A percentile compares a stretch with the other conserved stretches of the same genome.
Evolutionary conservation across 2,888 invertebrate species (phyloP).

Genomic region (Formica aserva): DNA sequence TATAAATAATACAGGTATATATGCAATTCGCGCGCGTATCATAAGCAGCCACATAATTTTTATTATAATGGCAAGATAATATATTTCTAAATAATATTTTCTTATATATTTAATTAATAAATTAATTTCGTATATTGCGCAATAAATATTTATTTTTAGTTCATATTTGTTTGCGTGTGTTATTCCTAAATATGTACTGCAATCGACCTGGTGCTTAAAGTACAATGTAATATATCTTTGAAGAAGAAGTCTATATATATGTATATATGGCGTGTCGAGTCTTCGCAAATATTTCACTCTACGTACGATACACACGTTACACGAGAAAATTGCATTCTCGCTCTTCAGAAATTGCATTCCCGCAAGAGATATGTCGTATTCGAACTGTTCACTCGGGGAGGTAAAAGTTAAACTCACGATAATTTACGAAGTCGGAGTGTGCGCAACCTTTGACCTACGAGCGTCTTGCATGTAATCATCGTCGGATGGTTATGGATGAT

Average conservation of each 20-base stretch:
- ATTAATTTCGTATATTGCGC: not conserved
- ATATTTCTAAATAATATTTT: not conserved
- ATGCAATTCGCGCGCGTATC: constrained; percentile 5
- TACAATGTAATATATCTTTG: constrained; percentile 1
- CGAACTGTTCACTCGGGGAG: constrained; percentile 66
- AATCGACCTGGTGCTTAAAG: not conserved
- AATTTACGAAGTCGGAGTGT: constrained; percentile 75
- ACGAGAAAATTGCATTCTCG: constrained; percentile 49
- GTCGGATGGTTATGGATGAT: constrained; percentile 66
- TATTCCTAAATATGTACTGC: not conserved
- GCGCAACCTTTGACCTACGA: constrained; percentile 79
- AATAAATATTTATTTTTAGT: not conserved
- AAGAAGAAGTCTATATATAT: constrained; percentile 1
- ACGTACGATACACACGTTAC: constrained; percentile 50
- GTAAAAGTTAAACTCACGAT: constrained; percentile 74
- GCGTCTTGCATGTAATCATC: constrained; percentile 75
- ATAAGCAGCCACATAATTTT: constrained; percentile 42
- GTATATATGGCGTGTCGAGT: constrained; percentile 22
- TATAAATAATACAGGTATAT: constrained; percentile 71
- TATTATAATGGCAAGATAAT: not conserved
- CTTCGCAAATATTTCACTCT: constrained; percentile 34
- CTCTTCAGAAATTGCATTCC: constrained; percentile 45
- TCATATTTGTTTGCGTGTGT: not conserved
- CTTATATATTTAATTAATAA: not conserved
- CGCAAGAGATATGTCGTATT: constrained; percentile 59